phyloP scores from a whole-genome alignment of 2,113 vertebrate genomes.

The Daboia siamensis region DNA sequence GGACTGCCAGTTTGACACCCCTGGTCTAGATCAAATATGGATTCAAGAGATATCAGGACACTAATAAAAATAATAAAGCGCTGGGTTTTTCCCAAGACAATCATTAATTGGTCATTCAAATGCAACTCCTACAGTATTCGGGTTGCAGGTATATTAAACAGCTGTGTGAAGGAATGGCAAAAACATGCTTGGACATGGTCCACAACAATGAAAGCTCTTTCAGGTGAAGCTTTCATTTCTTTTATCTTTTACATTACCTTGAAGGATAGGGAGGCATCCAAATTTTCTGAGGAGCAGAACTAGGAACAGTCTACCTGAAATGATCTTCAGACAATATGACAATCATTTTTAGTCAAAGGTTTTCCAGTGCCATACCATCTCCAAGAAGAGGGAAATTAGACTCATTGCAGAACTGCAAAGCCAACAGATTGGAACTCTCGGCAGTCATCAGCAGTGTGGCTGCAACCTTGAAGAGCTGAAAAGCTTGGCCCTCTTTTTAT shows the following conservation, averaged over 20 bases:
- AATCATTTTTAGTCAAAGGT: background rate
- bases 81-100: background rate
- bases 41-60: background rate
- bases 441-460: background rate
- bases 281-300: background rate
- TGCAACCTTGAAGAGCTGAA: background rate
- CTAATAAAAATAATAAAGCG: background rate
- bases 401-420: background rate
- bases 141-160: background rate
- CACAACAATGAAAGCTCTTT: background rate
- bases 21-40: background rate
- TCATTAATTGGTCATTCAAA: background rate
- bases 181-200: background rate
- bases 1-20: background rate
- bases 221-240: background rate
- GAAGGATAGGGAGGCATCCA: no score
- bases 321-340: background rate
- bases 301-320: background rate
- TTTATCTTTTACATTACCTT: background rate
- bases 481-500: background rate
- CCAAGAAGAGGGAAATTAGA: background rate
- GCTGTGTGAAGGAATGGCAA: background rate
- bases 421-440: background rate
- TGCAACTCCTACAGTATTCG: background rate
- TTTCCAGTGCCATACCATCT: background rate